Percentiles rank a stretch among this genome's conserved stretches.
Conservation (phyloP, 1,140 invertebrate genomes). For the Calliphora vicina region DNA sequence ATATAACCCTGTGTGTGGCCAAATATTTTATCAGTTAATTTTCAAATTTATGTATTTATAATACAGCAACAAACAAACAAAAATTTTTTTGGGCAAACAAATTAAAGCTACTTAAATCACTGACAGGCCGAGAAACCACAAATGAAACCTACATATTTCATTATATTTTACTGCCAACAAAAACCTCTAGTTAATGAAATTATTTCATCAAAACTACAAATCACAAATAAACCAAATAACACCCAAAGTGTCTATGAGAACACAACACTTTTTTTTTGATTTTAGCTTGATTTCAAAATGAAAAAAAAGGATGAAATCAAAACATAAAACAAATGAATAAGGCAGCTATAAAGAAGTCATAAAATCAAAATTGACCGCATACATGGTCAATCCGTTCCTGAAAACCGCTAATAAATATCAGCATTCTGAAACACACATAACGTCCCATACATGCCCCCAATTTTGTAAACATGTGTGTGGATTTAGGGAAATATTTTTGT, state of each 20-base stretch:
- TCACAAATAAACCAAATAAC: constrained; percentile 43
- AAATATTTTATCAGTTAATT: constrained; percentile 16
- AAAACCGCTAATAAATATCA: constrained; percentile 62
- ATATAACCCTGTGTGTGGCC: neutral
- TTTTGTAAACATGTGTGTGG: too few relatives aligned
- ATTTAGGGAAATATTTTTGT: too few relatives aligned
- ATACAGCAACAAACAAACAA: neutral
- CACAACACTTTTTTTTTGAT: constrained; percentile 42
- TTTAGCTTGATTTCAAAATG: neutral
- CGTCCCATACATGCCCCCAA: too few relatives aligned
- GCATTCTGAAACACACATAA: too few relatives aligned
- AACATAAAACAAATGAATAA: constrained; percentile 1
- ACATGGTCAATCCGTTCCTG: constrained; percentile 11
- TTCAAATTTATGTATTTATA: constrained; percentile 20
- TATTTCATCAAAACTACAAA: constrained; percentile 51
- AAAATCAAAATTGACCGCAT: constrained; percentile 24
- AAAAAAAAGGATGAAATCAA: neutral
- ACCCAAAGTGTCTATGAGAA: constrained; percentile 60
- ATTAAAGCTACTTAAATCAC: constrained; percentile 29
- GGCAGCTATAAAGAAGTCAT: constrained; percentile 1
- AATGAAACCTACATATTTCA: neutral
- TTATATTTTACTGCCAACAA: neutral
- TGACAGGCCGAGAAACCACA: too few relatives aligned
- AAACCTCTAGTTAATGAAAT: constrained; percentile 41
- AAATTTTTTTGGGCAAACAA: constrained; percentile 15